Base-by-base conservation (phyloP, 2,113 vertebrate genomes). In the Bettongia penicillata region DNA sequence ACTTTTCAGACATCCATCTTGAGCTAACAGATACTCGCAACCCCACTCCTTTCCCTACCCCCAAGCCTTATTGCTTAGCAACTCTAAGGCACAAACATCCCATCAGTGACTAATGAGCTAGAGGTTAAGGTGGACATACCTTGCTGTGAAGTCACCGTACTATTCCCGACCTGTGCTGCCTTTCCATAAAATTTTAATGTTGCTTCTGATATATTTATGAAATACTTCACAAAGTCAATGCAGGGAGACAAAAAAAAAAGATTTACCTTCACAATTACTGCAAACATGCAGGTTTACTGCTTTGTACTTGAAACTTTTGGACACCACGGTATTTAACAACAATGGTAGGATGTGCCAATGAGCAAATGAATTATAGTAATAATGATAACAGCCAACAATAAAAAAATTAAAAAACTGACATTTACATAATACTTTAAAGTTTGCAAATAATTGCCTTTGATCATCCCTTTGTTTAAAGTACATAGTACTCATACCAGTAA, bases 151-250 rank as follows among this genome's bases (percentile, higher is more conserved):
- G 98, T 97, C 98, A 96, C 98, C 97, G 97, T 93, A 97, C 98
- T 98, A 96, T 98, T 97, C 98, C 98, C 97, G 98, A 99, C 98
- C 98, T 96, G 97, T 93, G 97, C 98, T 96, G 97, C 98, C 98
- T 99, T 84, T 98, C 98, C 98, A 99, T 99, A 98, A 99, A 99
- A 99, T 98, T 99, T 99, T 99, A 99, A 99, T 99, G 98, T 97
- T 96, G 98, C 92, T 97, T 97, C 98, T 98, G 98, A 98, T 98
- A 99, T 98, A 98, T 98, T 98, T 98, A 99, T 98, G 98, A 98
- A 99, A 98, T 43, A 97, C 96, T 97, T 98, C 97, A 97, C 98
- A 96, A 51, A 97, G 97, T 95, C 98, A 98, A 97, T 68, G 98
- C 95, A 90, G 97, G 98, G 90, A 97, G 97, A 98, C 98, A 98